phyloP scores from a whole-genome alignment of 2,888 invertebrate genomes.

The Lasius fuliginosus region DNA sequence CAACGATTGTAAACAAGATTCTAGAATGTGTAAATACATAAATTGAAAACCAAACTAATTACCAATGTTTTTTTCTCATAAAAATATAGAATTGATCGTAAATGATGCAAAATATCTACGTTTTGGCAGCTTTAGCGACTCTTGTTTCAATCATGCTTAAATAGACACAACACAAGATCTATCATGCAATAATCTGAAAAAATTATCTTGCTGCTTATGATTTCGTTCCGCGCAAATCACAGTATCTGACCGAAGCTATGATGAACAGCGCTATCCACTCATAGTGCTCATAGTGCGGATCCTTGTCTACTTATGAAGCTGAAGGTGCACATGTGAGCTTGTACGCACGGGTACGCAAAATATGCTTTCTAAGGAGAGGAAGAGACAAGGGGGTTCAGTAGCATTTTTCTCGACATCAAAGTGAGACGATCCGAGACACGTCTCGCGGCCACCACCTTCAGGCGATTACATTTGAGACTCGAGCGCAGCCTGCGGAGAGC shows the following conservation, averaged over 20 bases:
- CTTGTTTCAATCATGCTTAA: not conserved
- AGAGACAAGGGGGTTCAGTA: not conserved
- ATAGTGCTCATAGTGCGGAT: not conserved
- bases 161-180: not conserved
- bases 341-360: not conserved
- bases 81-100: not conserved
- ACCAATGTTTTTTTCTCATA: not conserved
- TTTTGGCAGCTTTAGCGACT: not conserved
- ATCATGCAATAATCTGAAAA: not conserved
- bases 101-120: not conserved
- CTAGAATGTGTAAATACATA: not conserved
- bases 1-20: not conserved
- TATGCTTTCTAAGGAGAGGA: not conserved
- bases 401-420: slow-evolving; percentile 77
- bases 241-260: not conserved
- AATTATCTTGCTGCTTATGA: not conserved
- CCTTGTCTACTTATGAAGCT: not conserved
- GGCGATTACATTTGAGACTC: slow-evolving; percentile 72
- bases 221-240: not conserved
- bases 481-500: slow-evolving; percentile 16
- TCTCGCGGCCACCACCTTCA: slow-evolving; percentile 63
- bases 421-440: slow-evolving; percentile 65
- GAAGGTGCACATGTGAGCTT: not conserved
- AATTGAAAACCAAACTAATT: not conserved
- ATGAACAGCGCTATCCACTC: not conserved